Percentiles rank a stretch among this genome's conserved stretches.
Evolutionary conservation across 2,797 vertebrate genomes (phyloP).

Genomic region (Kryptolebias ocellatus): DNA sequence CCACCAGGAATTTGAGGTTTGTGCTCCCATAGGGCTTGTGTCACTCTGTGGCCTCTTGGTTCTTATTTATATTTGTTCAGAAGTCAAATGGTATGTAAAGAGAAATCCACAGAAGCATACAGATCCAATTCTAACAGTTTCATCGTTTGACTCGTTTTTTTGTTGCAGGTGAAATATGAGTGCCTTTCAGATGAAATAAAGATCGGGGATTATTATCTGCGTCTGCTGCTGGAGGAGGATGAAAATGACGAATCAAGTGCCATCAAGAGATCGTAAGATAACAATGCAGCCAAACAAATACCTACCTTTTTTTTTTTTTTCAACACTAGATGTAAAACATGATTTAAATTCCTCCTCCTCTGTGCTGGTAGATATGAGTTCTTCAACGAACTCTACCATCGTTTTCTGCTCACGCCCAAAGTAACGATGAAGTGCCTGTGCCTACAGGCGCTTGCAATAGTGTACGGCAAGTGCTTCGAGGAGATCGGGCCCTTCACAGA

Average conservation of each 20-base stretch:
- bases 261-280: slow-evolving; percentile 97
- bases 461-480: slow-evolving; percentile 96
- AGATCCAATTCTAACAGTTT: not conserved
- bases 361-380: slow-evolving; percentile 89
- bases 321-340: not conserved
- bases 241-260: slow-evolving; percentile 93
- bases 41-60: not conserved
- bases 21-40: not conserved
- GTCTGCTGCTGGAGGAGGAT: slow-evolving; percentile 95
- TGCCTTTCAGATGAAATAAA: slow-evolving; percentile 98
- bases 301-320: not conserved
- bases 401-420: slow-evolving; percentile 98
- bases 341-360: not conserved
- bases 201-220: slow-evolving; percentile 98
- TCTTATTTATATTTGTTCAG: not conserved
- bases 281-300: not conserved
- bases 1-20: slow-evolving; percentile 96
- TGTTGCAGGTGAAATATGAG: slow-evolving; percentile 92
- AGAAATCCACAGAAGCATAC: not conserved
- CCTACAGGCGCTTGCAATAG: slow-evolving; percentile 96
- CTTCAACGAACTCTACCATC: slow-evolving; percentile 99
- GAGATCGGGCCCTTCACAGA: slow-evolving; percentile 97
- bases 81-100: too few species aligned
- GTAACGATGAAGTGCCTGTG: slow-evolving; percentile 98
- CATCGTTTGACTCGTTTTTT: not conserved